These are phyloP conservation scores for Elanoides forficatus DNA, from an alignment of 2,113 vertebrate genomes.

Conservation along the genomic window DNA sequence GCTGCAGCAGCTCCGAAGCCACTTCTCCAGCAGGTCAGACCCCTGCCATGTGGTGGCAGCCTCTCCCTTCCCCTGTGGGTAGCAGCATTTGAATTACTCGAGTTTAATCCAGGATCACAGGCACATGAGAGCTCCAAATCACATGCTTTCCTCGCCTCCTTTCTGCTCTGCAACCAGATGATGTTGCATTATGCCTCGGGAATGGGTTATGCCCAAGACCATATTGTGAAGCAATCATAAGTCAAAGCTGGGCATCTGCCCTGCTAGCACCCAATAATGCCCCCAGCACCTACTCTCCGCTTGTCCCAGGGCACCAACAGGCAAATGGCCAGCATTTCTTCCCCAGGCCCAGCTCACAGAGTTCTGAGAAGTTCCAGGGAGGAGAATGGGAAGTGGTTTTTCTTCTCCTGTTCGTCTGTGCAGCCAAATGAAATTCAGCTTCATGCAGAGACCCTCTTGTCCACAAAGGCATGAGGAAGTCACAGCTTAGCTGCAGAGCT, in stretches of 20 bases:
- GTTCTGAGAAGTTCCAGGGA: background rate
- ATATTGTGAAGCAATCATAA: background rate
- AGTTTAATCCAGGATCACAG: background rate
- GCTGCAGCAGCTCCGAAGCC: background rate
- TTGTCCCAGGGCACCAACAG: background rate
- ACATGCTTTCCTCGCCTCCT: background rate
- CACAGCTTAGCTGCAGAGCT: background rate
- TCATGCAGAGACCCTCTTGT: background rate
- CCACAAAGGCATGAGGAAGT: background rate
- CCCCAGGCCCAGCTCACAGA: background rate
- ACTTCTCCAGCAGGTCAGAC: background rate
- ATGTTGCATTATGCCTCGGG: background rate
- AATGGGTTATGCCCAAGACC: accelerated
- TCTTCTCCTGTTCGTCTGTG: background rate
- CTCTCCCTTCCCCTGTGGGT: background rate
- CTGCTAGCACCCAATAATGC: background rate
- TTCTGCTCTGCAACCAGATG: background rate
- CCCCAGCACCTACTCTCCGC: background rate
- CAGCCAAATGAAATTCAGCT: background rate
- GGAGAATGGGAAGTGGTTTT: accelerated
- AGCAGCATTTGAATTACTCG: background rate
- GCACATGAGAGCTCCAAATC: background rate
- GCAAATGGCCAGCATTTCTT: background rate
- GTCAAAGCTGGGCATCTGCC: background rate
- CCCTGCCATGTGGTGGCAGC: background rate